phyloP scores from a whole-genome alignment of 1,140 invertebrate species.

The Drosophila bocki region DNA sequence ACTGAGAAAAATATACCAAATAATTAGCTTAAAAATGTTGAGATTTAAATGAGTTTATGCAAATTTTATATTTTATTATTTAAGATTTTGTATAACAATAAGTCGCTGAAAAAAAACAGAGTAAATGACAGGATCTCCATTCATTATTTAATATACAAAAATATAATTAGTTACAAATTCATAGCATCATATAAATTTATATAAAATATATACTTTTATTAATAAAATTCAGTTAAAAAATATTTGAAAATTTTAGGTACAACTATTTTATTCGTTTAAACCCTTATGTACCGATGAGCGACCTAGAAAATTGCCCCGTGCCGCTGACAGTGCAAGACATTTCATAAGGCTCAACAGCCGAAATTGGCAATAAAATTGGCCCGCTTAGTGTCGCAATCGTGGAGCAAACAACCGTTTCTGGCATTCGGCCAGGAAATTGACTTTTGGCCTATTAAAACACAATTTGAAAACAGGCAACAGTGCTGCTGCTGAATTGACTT shows the following conservation, averaged over 20 bases:
- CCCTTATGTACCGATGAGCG: conserved; percentile 10
- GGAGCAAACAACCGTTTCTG: conserved; percentile 45
- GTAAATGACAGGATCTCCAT: background rate
- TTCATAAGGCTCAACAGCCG: conserved; percentile 45
- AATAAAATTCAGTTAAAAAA: background rate
- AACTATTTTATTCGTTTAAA: too few species aligned
- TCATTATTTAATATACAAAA: background rate
- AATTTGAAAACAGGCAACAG: conserved; percentile 45
- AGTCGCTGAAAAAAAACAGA: background rate
- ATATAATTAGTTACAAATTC: background rate
- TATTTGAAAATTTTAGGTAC: background rate
- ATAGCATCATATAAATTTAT: background rate
- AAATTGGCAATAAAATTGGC: conserved; percentile 62
- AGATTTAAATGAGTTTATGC: background rate
- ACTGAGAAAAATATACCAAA: background rate
- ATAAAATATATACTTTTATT: background rate
- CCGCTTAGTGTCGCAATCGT: conserved; percentile 37
- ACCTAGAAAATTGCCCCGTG: conserved; percentile 63
- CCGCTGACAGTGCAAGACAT: conserved; percentile 36
- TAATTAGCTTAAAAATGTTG: background rate
- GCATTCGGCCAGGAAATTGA: conserved; percentile 66
- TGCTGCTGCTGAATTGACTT: conserved; percentile 33
- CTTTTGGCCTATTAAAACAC: conserved; percentile 59
- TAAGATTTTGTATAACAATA: background rate
- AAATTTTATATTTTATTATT: background rate